Percentiles rank a stretch among this genome's conserved stretches.
phyloP scores from a whole-genome alignment of 2,888 invertebrate genomes.

The Euspilapteryx auroguttella region DNA sequence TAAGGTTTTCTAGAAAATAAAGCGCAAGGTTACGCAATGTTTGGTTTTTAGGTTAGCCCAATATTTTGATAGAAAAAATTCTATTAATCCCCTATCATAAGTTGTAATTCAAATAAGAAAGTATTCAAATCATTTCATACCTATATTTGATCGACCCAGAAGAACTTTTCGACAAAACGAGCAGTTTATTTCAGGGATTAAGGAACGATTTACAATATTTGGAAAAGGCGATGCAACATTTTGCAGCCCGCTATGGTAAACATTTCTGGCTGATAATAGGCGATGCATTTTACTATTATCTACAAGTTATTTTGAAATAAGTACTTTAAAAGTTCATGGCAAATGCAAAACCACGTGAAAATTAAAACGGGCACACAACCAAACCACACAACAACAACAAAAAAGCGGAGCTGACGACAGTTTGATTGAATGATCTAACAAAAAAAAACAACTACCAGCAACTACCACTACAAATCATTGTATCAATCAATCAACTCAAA shows the following conservation, averaged over 20 bases:
- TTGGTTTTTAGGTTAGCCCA: slow-evolving; percentile 18
- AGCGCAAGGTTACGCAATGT: slow-evolving; percentile 40
- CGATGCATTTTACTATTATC: slow-evolving; percentile 37
- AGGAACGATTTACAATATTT: slow-evolving; percentile 16
- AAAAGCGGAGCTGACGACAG: no score
- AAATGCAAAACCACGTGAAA: slow-evolving; percentile 37
- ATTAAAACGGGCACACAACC: slow-evolving; percentile 12
- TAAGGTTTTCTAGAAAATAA: slow-evolving; percentile 28
- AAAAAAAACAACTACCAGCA: no score
- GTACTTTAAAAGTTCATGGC: slow-evolving; percentile 20
- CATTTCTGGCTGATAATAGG: slow-evolving; percentile 32
- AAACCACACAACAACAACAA: no score
- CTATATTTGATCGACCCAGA: slow-evolving; percentile 26
- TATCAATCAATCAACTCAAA: no score
- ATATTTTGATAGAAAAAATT: slow-evolving; percentile 5
- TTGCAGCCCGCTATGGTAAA: slow-evolving; percentile 38
- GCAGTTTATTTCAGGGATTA: slow-evolving; percentile 36
- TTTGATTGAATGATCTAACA: no score
- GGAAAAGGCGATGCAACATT: slow-evolving; percentile 21
- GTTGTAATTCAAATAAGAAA: slow-evolving; percentile 1
- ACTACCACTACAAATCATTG: no score
- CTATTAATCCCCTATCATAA: neutral
- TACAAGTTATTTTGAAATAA: slow-evolving; percentile 15
- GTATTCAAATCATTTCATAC: slow-evolving; percentile 16
- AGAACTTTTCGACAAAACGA: slow-evolving; percentile 42